phyloP scores from a whole-genome alignment of 2,888 invertebrate species.

The Eucera pruinosa region DNA sequence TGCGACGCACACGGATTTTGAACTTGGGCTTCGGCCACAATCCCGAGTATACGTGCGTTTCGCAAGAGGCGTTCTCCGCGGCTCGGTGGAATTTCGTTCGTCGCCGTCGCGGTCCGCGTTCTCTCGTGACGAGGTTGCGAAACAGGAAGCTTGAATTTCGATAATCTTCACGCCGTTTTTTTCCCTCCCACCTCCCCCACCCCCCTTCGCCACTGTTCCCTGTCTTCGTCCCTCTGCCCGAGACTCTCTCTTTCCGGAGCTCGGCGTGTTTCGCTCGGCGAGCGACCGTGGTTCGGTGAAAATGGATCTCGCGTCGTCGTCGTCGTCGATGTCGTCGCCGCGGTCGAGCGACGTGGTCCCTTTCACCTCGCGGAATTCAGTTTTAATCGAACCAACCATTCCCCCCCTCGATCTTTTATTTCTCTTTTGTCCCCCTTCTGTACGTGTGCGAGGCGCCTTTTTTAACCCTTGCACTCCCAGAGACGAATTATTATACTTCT shows the following conservation, averaged over 20 bases:
- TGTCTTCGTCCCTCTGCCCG: neutral
- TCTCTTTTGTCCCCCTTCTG: constrained; percentile 12
- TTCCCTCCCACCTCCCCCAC: no score
- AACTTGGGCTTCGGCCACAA: constrained; percentile 43
- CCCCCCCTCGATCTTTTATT: neutral
- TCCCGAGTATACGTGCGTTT: constrained; percentile 50
- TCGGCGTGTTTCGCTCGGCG: neutral
- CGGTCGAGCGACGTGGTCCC: constrained; percentile 43
- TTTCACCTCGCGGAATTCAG: constrained; percentile 60
- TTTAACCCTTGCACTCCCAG: no score
- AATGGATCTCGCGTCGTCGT: constrained; percentile 55
- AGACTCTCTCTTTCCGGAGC: neutral
- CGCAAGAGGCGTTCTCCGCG: constrained; percentile 51
- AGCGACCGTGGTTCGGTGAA: constrained; percentile 46
- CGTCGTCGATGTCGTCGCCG: constrained; percentile 31
- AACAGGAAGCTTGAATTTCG: constrained; percentile 60
- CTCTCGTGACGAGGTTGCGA: constrained; percentile 52
- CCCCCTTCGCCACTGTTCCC: neutral
- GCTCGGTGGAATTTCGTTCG: constrained; percentile 49
- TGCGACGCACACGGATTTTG: constrained; percentile 41
- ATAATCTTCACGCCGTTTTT: constrained; percentile 38
- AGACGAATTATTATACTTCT: no score
- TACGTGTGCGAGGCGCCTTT: no score
- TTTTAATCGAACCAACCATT: constrained; percentile 30
- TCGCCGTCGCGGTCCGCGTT: constrained; percentile 16